Base-by-base conservation (phyloP, 2,888 invertebrate genomes). In the Zonitis immaculata region DNA sequence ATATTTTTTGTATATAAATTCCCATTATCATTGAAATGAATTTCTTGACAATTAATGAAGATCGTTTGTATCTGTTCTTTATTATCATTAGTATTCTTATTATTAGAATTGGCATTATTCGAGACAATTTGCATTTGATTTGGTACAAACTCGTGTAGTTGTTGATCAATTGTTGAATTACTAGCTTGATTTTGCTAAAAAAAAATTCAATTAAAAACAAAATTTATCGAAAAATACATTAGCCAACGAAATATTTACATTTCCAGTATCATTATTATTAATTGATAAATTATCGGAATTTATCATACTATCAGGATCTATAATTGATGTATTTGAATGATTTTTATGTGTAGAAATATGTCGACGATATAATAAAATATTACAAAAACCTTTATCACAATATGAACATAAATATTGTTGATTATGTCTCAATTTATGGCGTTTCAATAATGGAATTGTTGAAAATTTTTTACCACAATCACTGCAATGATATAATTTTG, bases 381-480 rank as follows among this genome's bases (percentile, higher is more conserved):
- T 80, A 70, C 83, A 83, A 68, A 83, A 85, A 7, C 76, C 77
- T 63, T 81, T 81, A 56, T 77, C 77, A 65, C 84, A 85, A 66
- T 82, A 82, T 0, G 83, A 83, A 68, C 85, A 85, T 72, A 79
- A 75, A 64, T 76, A 82, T 1, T 80, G 80, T 48, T 78, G 73
- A 35, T 61, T 65, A 46, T 77, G 78, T 43, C 61, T 71, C n/a
- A 69, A 63, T 52, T 69, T 52, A 52, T 79, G 78, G 8, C 72
- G 64, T 55, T 73, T 74, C 20, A 78, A 60, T 16, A 75, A 63
- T 2, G 71, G 66, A 12, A 67, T 69, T 5, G 72, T 74, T 9
- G 66, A 64, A 56, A 77, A 78, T 39, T 65, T 65, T 56, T 76
- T 76, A 6, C 66, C 69, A 52, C 78, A 79, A 6, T 70, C 51